Evolutionary conservation across 2,797 vertebrate genomes (phyloP).

Genomic region (Mus minutoides): DNA sequence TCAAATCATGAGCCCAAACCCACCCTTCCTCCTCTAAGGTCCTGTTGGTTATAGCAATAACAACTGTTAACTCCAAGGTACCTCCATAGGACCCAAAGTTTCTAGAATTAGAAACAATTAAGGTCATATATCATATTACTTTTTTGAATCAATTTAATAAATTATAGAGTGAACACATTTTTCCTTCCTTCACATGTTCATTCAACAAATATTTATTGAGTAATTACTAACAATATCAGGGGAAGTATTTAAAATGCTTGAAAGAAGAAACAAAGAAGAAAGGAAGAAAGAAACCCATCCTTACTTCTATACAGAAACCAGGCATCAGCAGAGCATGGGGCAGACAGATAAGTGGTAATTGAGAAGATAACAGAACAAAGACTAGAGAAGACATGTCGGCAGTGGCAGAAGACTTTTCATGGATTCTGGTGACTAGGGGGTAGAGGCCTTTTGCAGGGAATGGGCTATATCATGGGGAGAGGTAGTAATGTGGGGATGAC

Average conservation of each 20-base stretch:
- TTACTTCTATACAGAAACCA: neutral
- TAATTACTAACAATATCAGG: neutral
- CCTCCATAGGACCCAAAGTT: neutral
- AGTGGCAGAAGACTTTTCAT: neutral
- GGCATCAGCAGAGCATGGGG: neutral
- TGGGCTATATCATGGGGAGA: too few species aligned
- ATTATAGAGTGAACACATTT: neutral
- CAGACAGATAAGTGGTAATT: neutral
- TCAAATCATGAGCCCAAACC: neutral
- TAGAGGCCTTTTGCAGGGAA: neutral
- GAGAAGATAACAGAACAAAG: too few species aligned
- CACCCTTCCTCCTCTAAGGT: neutral
- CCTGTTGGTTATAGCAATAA: neutral
- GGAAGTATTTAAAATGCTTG: neutral
- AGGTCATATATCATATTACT: neutral
- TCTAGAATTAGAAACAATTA: neutral
- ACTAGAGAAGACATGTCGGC: neutral
- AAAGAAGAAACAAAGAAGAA: neutral
- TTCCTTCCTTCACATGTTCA: neutral
- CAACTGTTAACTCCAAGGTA: neutral
- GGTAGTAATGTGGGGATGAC: too few species aligned
- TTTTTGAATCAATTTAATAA: slow-evolving; percentile 10
- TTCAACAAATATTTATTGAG: neutral
- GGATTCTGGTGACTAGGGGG: neutral
- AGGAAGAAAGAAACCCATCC: neutral